Conservation (phyloP, 2,113 vertebrate genomes). For the Hepsetus odoe region DNA sequence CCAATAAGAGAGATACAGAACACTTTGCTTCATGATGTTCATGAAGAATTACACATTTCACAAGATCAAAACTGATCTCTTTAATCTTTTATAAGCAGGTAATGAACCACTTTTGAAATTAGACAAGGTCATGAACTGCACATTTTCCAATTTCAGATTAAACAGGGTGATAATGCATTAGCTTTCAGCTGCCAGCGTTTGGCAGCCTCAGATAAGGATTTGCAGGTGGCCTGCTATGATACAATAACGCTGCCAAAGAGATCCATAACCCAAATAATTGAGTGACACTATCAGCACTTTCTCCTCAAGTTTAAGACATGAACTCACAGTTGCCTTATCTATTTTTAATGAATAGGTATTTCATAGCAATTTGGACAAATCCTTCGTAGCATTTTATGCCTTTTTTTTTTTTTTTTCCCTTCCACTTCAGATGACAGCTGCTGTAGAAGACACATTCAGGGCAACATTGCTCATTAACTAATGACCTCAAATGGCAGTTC, state of each 20-base stretch:
- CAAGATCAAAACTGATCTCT: slow-evolving; percentile 4
- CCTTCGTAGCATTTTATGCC: neutral
- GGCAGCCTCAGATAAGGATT: slow-evolving; percentile 8
- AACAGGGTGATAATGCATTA: neutral
- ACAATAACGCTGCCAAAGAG: neutral
- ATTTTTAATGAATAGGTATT: neutral
- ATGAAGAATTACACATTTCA: neutral
- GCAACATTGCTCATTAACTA: neutral
- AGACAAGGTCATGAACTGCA: neutral
- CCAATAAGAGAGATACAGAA: neutral
- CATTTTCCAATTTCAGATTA: slow-evolving; percentile 28
- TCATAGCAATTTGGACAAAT: neutral
- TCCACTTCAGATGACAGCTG: neutral
- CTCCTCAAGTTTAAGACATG: neutral
- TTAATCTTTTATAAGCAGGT: neutral
- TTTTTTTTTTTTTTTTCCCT: too few relatives aligned
- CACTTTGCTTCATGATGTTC: neutral
- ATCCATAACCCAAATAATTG: slow-evolving; percentile 23
- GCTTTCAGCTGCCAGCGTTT: neutral
- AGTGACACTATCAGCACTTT: neutral
- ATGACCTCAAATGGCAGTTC: neutral
- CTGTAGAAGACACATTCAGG: neutral
- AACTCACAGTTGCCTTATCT: neutral
- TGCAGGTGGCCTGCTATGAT: slow-evolving; percentile 22
- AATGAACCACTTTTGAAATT: slow-evolving; percentile 14